Base-by-base conservation (phyloP, 2,888 invertebrate genomes). In the Rotaria magnacalcarata region DNA sequence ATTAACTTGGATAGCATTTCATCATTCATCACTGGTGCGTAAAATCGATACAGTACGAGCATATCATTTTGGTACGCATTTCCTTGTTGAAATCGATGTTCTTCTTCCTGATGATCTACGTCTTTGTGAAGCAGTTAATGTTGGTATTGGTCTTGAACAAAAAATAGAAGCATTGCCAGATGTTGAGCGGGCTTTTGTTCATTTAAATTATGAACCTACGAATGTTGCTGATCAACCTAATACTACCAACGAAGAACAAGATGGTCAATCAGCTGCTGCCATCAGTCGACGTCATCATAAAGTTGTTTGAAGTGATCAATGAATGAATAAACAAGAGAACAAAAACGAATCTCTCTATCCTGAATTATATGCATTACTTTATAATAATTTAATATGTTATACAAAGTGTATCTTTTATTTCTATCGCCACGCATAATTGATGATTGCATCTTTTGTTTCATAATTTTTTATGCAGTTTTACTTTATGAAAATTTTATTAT, bases 21-120 rank as follows among this genome's bases (percentile, higher is more conserved):
- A 90, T 88, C 91, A 91, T 88, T 60, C 58, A n/a, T 27, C 58
- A 8, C 58, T 60, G 8, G 27, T 60, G 3, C n/a, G 58, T 4
- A 60, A 60, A 60, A 89, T 92, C 41, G 92, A 92, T 88, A 92
- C 92, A 56, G 10, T 56, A 8, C 56, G 56, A 56, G 56, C 56
- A 24, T 56, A 56, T 56, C 56, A 56, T 56, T 56, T 56, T 56
- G 56, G 56, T 56, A 56, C 56, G 24, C 56, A 56, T 56, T 56
- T 60, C n/a, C 58, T 60, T n/a, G 58, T 60, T 1, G 58, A 60
- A 60, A 60, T 60, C 2, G 58, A 60, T 60, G 58, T 60, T 60
- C 58, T 60, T 27, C 58, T 60, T 60, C 58, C 58, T 24, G 24
- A n/a, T 60, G 58, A 60, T n/a, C 10, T 60, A n/a, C 58, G 24